Evolutionary conservation across 2,113 vertebrate species (phyloP), one percentile per base, ranked within the genome.

Genomic region (Gnathonemus echidnorhynchus): DNA sequence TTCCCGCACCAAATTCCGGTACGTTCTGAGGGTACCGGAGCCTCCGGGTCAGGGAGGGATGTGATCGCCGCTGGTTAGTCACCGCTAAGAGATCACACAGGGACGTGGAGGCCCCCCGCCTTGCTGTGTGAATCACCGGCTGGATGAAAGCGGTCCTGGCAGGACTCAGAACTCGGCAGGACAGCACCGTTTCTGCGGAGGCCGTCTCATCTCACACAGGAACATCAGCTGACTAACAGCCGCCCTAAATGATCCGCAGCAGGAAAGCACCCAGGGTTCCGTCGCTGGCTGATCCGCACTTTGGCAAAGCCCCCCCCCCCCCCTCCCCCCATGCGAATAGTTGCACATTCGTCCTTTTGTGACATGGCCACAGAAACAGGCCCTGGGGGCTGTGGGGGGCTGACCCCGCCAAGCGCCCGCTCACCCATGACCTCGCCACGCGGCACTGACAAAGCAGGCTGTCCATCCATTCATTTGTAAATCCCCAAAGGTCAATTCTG

Each of bases 401-500:
- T 58, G 56, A 56, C 53, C 53, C 17, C 6, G 21, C 15, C 13
- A 3, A 19, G 56, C 21, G 21, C 21, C 53, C 19, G 5, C 19
- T 53, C 52, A 53, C 52, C 52, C 15, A 53, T n/a, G 24, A 27
- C 58, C 58, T 7, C 10, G n/a, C 56, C 19, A 9, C 7, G n/a
- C 9, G 62, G 15, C 91, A 91, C 90, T 92, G 2, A 53, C 46
- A 31, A 19, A 27, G n/a, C 10, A 19, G 49, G n/a, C 5, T 6
- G 42, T 17, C n/a, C 39, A 48, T 85, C 83, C 8, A 46, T 48
- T 85, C 9, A 2, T 84, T 84, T 84, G 80, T 48, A 46, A 84
- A 84, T 84, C 19, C 31, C 70, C 70, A 77, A 42, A 77, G 74
- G 74, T 39, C 5, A 13, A 5, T 50, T 52, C 49, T 9, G 86